phyloP scores from a whole-genome alignment of 2,888 invertebrate genomes.

The Mystacides longicornis region DNA sequence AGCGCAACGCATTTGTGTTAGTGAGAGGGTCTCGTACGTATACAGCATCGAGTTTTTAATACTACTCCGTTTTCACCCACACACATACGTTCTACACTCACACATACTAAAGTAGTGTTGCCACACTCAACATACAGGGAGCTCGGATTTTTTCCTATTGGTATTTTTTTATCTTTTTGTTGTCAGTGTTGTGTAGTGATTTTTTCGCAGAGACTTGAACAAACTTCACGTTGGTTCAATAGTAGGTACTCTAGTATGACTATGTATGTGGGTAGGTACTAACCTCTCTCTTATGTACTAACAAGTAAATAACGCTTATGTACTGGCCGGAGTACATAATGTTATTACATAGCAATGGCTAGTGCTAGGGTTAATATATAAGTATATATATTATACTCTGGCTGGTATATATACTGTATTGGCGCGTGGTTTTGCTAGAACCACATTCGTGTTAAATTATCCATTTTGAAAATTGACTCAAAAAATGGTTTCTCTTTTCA shows the following conservation, averaged over 20 bases:
- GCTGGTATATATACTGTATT: no score
- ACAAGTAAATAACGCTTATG: not conserved
- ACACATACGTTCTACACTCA: not conserved
- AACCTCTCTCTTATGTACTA: constrained; percentile 2
- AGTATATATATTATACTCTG: no score
- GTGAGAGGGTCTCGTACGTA: not conserved
- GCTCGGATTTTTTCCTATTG: not conserved
- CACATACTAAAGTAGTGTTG: constrained; percentile 36
- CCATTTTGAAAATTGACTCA: no score
- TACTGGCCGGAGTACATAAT: not conserved
- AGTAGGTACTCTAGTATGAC: no score
- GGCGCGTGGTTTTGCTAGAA: no score
- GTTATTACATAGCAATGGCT: not conserved
- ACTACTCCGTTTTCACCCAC: not conserved
- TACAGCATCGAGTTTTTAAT: not conserved
- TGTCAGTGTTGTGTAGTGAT: constrained; percentile 38
- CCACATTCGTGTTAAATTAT: no score
- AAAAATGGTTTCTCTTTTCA: no score
- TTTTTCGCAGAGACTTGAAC: constrained; percentile 38
- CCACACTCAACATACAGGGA: constrained; percentile 40
- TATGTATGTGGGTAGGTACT: not conserved
- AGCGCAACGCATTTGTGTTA: constrained; percentile 39
- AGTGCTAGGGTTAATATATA: not conserved
- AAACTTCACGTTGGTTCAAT: constrained; percentile 6
- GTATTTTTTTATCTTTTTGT: constrained; percentile 41